These are phyloP conservation scores for Babylonia areolata DNA, from an alignment of 1,140 invertebrate genomes.

Conservation along the genomic window DNA sequence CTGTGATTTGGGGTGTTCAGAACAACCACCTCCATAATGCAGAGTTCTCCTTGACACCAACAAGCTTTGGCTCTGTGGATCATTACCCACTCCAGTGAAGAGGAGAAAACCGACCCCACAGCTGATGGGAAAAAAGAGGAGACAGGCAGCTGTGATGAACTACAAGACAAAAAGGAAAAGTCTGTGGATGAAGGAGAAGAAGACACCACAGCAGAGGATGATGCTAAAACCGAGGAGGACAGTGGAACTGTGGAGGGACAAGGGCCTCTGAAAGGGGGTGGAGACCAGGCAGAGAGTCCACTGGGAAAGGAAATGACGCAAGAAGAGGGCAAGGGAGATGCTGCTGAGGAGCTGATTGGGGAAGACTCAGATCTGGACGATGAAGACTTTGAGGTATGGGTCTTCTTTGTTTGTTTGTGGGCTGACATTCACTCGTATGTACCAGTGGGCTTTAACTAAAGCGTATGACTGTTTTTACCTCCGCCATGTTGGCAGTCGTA, in stretches of 20 bases:
- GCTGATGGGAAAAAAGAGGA: conserved; percentile 30
- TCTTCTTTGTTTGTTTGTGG: too few relatives aligned
- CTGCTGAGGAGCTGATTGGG: neutral
- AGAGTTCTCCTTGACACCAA: neutral
- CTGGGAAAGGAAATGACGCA: neutral
- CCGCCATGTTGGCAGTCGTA: too few relatives aligned
- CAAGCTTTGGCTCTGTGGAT: conserved; percentile 41
- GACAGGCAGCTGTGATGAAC: neutral
- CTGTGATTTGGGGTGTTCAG: too few relatives aligned
- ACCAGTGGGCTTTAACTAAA: too few relatives aligned
- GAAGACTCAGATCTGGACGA: conserved; percentile 12
- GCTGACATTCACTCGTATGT: too few relatives aligned
- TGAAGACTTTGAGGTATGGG: conserved; percentile 12
- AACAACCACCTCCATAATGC: too few relatives aligned
- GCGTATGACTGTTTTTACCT: too few relatives aligned
- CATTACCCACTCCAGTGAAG: neutral
- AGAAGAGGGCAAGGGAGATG: neutral
- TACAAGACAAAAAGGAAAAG: conserved; percentile 31
- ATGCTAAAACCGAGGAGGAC: neutral
- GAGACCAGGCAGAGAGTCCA: neutral
- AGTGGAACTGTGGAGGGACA: neutral
- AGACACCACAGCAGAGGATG: neutral
- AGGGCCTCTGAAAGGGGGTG: neutral
- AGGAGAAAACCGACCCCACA: neutral
- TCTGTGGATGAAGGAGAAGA: conserved; percentile 29